Conservation (phyloP, 1,140 invertebrate genomes). For the Eulimnadia texana region DNA sequence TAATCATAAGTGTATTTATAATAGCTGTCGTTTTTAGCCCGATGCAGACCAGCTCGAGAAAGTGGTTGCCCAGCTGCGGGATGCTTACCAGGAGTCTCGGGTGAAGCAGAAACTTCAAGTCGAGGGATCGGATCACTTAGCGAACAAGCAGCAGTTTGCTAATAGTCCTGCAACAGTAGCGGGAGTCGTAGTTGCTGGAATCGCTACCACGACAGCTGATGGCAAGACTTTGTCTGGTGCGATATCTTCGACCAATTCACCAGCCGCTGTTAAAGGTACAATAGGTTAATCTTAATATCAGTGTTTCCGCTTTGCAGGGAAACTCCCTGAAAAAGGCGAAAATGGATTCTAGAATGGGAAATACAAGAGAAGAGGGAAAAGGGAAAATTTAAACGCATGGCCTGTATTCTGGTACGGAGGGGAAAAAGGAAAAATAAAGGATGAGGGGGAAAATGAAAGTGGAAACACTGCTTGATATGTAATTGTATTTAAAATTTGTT, state of each 20-base stretch:
- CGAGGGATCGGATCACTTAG: not conserved
- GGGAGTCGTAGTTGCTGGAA: not conserved
- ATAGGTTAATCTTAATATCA: not conserved
- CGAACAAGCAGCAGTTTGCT: not conserved
- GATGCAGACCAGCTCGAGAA: constrained; percentile 57
- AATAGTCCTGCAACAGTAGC: constrained; percentile 4
- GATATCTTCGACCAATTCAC: not conserved
- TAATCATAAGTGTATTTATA: constrained; percentile 23
- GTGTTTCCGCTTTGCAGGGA: no score
- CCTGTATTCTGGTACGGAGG: no score
- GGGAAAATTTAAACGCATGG: no score
- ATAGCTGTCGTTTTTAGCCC: constrained; percentile 31
- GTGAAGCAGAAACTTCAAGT: not conserved
- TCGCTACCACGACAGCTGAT: not conserved
- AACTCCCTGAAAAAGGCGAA: no score
- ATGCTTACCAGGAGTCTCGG: constrained; percentile 57
- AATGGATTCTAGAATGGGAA: no score
- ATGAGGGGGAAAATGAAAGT: no score
- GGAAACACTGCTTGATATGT: no score
- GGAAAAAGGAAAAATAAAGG: no score
- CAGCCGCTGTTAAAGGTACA: not conserved
- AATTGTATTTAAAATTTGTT: not conserved
- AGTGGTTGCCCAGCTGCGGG: constrained; percentile 53
- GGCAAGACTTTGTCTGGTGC: not conserved
- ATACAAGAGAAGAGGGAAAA: no score